phyloP scores from a whole-genome alignment of 1,140 invertebrate species.

The Tenebrio molitor region DNA sequence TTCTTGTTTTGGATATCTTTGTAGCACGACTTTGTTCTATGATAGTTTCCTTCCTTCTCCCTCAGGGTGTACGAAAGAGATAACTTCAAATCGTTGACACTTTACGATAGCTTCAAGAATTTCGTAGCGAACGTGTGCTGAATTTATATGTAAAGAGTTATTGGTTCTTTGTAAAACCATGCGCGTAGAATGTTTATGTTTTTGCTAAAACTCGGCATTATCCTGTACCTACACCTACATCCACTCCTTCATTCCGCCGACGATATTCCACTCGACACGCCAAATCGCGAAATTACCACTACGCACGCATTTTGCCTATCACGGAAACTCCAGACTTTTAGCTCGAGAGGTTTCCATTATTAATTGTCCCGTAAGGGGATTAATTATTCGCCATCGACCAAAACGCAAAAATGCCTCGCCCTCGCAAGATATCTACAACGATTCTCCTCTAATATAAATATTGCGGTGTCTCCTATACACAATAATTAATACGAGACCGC shows the following conservation, averaged over 20 bases:
- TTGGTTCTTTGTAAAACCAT: constrained; percentile 42
- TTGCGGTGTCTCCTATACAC: neutral
- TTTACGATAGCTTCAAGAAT: constrained; percentile 50
- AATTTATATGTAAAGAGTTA: constrained; percentile 43
- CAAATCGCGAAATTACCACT: no score
- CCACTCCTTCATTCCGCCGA: neutral
- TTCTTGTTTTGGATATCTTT: constrained; percentile 34
- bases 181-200: constrained; percentile 40
- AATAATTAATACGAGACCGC: constrained; percentile 1
- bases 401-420: neutral
- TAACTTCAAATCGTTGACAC: constrained; percentile 50
- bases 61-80: constrained; percentile 42
- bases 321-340: no score
- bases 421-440: neutral
- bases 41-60: constrained; percentile 31
- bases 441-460: neutral
- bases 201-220: constrained; percentile 25
- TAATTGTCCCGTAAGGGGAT: neutral
- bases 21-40: constrained; percentile 22
- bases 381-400: neutral
- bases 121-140: constrained; percentile 45
- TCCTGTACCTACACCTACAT: neutral
- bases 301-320: no score
- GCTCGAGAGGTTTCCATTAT: neutral
- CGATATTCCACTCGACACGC: no score